Conservation (phyloP, 2,797 vertebrate genomes). For the Chelonia mydas region DNA sequence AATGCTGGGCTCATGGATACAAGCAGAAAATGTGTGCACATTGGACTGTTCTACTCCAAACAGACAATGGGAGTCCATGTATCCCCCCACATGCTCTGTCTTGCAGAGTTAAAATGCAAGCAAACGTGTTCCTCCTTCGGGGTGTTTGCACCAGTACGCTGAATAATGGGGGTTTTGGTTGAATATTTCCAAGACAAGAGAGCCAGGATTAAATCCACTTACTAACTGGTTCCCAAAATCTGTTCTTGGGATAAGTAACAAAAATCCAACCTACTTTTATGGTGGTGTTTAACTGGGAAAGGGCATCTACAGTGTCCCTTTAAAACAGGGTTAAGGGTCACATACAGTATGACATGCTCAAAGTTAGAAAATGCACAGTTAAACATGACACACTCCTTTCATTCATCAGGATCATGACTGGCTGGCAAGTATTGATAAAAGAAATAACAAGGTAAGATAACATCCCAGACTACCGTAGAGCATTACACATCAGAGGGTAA, state of each 20-base stretch:
- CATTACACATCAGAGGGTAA: neutral
- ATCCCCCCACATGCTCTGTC: neutral
- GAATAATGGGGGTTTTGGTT: neutral
- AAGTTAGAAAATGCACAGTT: neutral
- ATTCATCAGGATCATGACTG: neutral
- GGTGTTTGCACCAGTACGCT: neutral
- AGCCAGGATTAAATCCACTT: neutral
- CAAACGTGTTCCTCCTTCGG: neutral
- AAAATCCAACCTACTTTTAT: neutral
- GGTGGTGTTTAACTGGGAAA: neutral
- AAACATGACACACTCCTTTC: neutral
- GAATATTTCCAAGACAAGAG: neutral
- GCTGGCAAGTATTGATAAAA: conserved; percentile 5
- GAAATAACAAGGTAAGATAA: conserved; percentile 3
- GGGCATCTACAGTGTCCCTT: neutral
- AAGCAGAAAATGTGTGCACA: neutral
- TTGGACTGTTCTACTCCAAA: neutral
- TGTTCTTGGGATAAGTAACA: neutral
- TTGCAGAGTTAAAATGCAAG: neutral
- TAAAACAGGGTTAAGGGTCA: rapidly evolving
- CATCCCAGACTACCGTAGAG: neutral
- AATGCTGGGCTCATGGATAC: neutral
- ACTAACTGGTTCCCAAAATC: neutral
- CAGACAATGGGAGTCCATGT: neutral
- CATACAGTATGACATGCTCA: rapidly evolving